Conservation (phyloP, 2,113 vertebrate species). For the Sylvietta virens region DNA sequence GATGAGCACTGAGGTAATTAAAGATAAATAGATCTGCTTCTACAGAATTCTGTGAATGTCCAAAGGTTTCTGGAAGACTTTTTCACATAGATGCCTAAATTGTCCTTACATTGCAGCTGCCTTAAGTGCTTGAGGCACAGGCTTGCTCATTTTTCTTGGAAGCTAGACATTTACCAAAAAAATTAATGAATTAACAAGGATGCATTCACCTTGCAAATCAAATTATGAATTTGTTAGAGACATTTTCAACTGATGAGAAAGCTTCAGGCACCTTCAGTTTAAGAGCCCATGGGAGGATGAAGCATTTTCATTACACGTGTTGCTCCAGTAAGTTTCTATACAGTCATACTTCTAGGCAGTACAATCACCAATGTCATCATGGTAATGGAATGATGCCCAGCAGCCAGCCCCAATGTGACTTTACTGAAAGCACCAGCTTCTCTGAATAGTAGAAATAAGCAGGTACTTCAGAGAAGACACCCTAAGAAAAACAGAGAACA, state of each 20-base stretch:
- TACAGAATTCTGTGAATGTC: not conserved
- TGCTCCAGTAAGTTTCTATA: not conserved
- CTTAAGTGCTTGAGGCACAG: not conserved
- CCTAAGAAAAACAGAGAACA: not conserved
- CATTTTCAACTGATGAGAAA: not conserved
- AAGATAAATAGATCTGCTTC: not conserved
- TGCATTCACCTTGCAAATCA: not conserved
- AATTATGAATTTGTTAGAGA: not conserved
- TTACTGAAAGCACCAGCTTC: not conserved
- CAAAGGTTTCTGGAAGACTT: not conserved
- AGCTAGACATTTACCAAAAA: not conserved
- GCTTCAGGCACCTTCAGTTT: not conserved
- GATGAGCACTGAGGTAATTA: fast-evolving
- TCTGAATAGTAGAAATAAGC: not conserved
- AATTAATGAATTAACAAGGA: not conserved
- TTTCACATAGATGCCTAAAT: not conserved
- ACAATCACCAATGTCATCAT: not conserved
- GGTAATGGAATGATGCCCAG: not conserved
- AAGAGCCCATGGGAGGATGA: not conserved
- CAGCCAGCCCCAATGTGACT: not conserved
- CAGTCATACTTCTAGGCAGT: not conserved
- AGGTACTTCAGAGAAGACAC: not conserved
- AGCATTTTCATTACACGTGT: not conserved
- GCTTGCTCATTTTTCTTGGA: not conserved
- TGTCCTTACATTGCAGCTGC: not conserved